A percentile compares a stretch with the other conserved stretches of the same genome.
Evolutionary conservation across 2,888 invertebrate genomes (phyloP).

Genomic region (Thera obeliscata): DNA sequence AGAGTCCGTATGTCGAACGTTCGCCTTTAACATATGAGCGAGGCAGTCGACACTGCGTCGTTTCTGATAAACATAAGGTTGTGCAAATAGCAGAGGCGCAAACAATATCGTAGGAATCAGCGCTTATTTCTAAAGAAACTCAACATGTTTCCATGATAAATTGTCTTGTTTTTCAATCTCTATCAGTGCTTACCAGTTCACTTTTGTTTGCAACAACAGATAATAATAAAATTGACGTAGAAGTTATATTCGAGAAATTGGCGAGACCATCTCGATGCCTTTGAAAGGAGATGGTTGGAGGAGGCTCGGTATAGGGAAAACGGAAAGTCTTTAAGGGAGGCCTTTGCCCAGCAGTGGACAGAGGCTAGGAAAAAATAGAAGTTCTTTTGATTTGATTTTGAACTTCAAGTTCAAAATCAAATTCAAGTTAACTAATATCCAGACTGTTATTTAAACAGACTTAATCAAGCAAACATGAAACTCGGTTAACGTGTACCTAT

Average conservation of each 20-base stretch:
- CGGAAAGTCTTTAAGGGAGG: no score
- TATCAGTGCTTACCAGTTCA: conserved; percentile 13
- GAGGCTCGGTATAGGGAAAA: no score
- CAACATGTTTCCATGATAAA: conserved; percentile 7
- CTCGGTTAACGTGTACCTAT: neutral
- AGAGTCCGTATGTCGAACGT: conserved; percentile 70
- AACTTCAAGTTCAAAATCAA: no score
- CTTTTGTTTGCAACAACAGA: conserved; percentile 10
- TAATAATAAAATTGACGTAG: conserved; percentile 2
- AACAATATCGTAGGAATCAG: neutral
- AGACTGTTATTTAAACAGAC: no score
- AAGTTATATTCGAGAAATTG: neutral
- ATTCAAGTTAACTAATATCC: no score
- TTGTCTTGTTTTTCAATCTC: conserved; percentile 23
- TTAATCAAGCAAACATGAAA: neutral
- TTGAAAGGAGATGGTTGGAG: no score
- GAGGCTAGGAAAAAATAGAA: no score
- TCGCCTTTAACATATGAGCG: conserved; percentile 81
- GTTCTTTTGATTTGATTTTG: no score
- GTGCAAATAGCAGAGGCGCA: conserved; percentile 35
- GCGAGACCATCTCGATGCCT: no score
- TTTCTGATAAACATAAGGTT: conserved; percentile 42
- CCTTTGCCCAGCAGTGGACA: no score
- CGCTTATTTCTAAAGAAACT: conserved; percentile 7
- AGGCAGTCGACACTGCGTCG: conserved; percentile 56